A percentile compares a stretch with the other conserved stretches of the same genome.
Conservation (phyloP, 2,113 vertebrate species). For the Opisthocomus hoazin region DNA sequence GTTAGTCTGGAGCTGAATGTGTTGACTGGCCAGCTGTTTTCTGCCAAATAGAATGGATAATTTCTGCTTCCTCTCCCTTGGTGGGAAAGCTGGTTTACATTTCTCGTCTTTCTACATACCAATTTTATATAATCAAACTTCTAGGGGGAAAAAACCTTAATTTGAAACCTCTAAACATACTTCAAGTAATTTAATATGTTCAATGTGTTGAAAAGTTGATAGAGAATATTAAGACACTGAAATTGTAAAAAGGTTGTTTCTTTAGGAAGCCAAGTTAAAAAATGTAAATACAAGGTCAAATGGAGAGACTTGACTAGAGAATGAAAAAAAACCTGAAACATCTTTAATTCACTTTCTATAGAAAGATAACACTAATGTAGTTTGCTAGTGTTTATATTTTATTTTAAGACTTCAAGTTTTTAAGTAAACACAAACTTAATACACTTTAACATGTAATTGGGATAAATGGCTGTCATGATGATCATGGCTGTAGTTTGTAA, state of each 20-base stretch:
- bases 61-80: background rate
- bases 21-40: background rate
- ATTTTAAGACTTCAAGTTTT: background rate
- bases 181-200: background rate
- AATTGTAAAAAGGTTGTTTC: background rate
- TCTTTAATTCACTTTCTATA: background rate
- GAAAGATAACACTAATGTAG: background rate
- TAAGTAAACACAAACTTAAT: background rate
- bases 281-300: background rate
- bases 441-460: background rate
- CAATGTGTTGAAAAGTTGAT: background rate
- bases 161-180: background rate
- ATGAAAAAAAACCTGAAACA: background rate
- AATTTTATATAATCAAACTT: background rate
- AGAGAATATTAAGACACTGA: background rate
- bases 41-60: background rate
- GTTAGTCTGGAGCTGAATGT: background rate
- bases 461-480: background rate
- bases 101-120: background rate
- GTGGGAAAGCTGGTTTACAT: background rate
- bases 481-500: background rate
- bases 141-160: background rate
- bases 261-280: background rate
- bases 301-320: background rate
- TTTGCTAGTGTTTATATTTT: background rate